Base-by-base conservation (phyloP, 2,888 invertebrate genomes). In the Leuctra nigra region DNA sequence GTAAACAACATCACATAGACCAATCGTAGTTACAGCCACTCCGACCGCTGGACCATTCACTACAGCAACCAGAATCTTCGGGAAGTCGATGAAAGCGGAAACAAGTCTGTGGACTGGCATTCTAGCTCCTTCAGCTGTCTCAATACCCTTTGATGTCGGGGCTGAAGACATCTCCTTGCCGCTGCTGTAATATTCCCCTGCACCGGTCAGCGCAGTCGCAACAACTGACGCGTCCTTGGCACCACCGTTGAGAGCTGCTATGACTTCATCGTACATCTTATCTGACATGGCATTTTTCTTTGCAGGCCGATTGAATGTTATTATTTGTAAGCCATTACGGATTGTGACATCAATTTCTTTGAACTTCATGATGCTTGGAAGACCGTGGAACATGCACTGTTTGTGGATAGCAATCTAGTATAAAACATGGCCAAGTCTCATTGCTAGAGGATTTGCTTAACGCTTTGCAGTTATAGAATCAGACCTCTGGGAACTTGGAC, bases 1-100 rank as follows among this genome's bases (percentile, higher is more conserved):
- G 76, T 91, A 92, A 6, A 94, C 86, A 57, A 90, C 76, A 76
- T 98, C 97, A 74, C 86, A 93, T 1, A 97, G 75, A 0, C 85
- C 86, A 53, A 92, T 75, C 9, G 87, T 83, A 0, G 97, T 97
- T 2, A 86, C 86, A 39, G 86, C 86, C 63, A 98, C 85, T 23
- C 98, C 98, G 63, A 97, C 83, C 13, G 94, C 92, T 39, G 95
- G 95, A 1, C 98, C 98, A 77, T 98, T 96, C 0, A 97, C 85
- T 57, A 95, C 74, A 13, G 87, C 89, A 61, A 97, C 78, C 41
- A 98, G 69, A 33, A 94, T 73, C 73, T 98, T 99, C 0, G 91
- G 89, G 70, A 91, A 94, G 63, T 84, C 82, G 61, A 95, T 90
- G 63, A 93, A 84, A 0, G 88, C 77, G 58, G 79, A 75, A 1